Conservation (phyloP, 2,113 vertebrate species). For the Picathartes gymnocephalus region DNA sequence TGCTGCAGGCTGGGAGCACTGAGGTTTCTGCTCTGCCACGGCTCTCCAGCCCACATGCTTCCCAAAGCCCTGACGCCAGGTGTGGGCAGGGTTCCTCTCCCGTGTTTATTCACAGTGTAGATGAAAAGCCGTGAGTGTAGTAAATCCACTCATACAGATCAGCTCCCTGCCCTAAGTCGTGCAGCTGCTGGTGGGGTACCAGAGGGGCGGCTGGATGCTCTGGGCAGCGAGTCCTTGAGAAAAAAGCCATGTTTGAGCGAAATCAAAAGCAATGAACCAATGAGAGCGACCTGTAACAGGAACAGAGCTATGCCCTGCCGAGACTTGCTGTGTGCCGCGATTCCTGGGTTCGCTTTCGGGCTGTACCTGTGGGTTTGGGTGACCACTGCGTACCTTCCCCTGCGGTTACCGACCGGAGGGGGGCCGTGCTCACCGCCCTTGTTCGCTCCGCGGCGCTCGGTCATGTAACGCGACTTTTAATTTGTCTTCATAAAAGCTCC, state of each 20-base stretch:
- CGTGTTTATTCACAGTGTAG: fast-evolving
- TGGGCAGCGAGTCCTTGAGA: background rate
- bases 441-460: background rate
- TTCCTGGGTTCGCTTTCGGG: background rate
- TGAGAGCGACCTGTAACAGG: background rate
- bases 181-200: fast-evolving
- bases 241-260: background rate
- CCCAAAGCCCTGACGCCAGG: fast-evolving
- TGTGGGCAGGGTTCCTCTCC: background rate
- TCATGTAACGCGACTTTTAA: background rate
- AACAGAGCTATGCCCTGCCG: background rate
- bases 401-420: background rate
- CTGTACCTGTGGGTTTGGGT: background rate
- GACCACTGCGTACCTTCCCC: background rate
- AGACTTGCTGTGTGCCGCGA: background rate
- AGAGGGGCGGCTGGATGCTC: background rate
- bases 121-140: fast-evolving
- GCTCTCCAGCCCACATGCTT: fast-evolving
- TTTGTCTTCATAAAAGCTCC: conserved; percentile 56
- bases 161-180: fast-evolving
- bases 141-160: fast-evolving
- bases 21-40: fast-evolving
- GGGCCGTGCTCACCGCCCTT: background rate
- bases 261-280: fast-evolving
- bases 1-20: background rate